phyloP scores from a whole-genome alignment of 2,797 vertebrate genomes.

The Schizothorax lantsangensis region DNA sequence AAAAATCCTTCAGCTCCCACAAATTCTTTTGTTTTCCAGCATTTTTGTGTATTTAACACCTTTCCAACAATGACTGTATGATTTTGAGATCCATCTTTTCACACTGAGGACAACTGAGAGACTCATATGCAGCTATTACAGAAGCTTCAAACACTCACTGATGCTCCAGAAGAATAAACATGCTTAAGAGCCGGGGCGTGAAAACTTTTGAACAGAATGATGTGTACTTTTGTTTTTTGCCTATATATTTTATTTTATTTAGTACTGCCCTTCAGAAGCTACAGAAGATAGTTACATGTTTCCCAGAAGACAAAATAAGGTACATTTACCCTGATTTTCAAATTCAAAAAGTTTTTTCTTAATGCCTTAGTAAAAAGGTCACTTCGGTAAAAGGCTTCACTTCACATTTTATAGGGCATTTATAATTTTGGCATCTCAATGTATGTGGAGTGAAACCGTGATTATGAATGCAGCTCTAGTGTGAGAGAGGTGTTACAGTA shows the following conservation, averaged over 20 bases:
- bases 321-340: neutral
- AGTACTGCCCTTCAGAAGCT: too few relatives aligned
- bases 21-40: neutral
- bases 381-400: neutral
- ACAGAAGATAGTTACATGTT: neutral
- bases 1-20: neutral
- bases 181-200: neutral
- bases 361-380: neutral
- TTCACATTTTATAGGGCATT: neutral
- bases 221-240: too few relatives aligned
- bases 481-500: slow-evolving; percentile 61
- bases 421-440: neutral
- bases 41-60: neutral
- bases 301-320: neutral
- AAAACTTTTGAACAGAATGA: too few relatives aligned
- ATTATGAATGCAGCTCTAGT: neutral
- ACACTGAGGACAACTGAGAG: neutral
- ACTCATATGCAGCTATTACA: neutral
- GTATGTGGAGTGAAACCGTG: neutral
- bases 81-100: neutral
- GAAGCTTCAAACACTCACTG: neutral
- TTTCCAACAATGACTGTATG: neutral
- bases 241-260: too few relatives aligned
- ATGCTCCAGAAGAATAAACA: neutral
- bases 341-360: neutral